These are phyloP conservation scores for Aythya baeri DNA, from an alignment of 2,113 vertebrate species.

Conservation along the genomic window DNA sequence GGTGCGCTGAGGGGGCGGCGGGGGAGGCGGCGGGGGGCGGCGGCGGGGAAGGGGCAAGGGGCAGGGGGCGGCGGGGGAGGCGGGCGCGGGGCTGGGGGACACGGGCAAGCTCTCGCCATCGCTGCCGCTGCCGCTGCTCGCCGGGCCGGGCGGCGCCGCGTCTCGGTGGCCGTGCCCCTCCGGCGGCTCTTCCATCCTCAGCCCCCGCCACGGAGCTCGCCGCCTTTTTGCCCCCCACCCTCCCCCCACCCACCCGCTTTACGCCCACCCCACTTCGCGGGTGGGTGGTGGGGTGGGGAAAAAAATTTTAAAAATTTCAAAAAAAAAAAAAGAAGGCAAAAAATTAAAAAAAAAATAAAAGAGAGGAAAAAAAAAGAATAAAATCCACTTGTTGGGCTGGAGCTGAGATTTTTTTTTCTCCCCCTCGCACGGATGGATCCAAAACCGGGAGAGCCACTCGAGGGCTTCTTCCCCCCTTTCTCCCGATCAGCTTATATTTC, in stretches of 20 bases:
- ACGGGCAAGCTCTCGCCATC: conserved; percentile 88
- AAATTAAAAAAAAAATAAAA: too few species aligned
- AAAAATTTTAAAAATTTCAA: too few species aligned
- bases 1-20: conserved; percentile 79
- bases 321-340: too few species aligned
- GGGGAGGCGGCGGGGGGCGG: conserved; percentile 79
- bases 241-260: background rate
- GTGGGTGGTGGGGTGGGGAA: conserved; percentile 35
- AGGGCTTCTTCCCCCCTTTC: background rate
- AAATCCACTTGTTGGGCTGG: too few species aligned
- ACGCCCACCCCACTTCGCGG: conserved; percentile 70
- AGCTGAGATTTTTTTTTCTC: background rate
- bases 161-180: conserved; percentile 72
- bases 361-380: too few species aligned
- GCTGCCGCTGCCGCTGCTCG: conserved; percentile 77
- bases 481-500: background rate
- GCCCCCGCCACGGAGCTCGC: conserved; percentile 63
- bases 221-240: conserved; percentile 39
- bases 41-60: conserved; percentile 66
- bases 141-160: conserved; percentile 76
- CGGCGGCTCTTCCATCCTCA: conserved; percentile 71
- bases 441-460: background rate
- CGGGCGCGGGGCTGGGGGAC: conserved; percentile 84
- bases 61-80: conserved; percentile 66
- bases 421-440: background rate